These are phyloP conservation scores for Thera britannica DNA, from an alignment of 2,888 invertebrate genomes.

Conservation along the genomic window DNA sequence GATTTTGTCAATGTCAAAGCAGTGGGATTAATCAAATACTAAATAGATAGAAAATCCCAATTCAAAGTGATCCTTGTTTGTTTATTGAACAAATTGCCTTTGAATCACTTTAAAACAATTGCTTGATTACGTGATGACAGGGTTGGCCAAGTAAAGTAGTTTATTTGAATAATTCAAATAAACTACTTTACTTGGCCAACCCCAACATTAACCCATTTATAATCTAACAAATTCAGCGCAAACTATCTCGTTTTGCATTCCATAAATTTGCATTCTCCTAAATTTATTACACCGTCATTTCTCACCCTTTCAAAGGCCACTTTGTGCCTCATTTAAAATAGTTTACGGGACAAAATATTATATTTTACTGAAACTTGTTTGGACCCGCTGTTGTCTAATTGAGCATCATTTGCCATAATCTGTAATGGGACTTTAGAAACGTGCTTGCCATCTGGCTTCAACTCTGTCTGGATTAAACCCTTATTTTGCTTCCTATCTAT, in stretches of 20 bases:
- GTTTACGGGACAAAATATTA: slow-evolving; percentile 32
- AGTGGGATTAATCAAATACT: no score
- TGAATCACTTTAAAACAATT: background rate
- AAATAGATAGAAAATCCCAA: no score
- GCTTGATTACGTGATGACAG: background rate
- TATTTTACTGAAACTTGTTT: slow-evolving; percentile 29
- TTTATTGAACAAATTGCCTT: background rate
- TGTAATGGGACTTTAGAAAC: slow-evolving; percentile 33
- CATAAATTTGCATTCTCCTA: slow-evolving; percentile 19
- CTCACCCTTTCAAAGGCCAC: slow-evolving; percentile 31
- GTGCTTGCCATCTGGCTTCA: slow-evolving; percentile 38
- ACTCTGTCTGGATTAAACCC: slow-evolving; percentile 22
- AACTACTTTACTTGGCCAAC: background rate
- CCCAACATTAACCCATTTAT: slow-evolving; percentile 8
- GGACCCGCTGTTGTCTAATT: slow-evolving; percentile 40
- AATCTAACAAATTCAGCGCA: slow-evolving; percentile 7
- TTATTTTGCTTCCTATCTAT: slow-evolving; percentile 29
- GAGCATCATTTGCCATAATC: slow-evolving; percentile 38
- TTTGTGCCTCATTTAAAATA: slow-evolving; percentile 31
- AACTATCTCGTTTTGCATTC: slow-evolving; percentile 6
- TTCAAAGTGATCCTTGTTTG: no score
- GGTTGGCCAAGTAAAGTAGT: no score
- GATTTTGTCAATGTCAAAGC: no score
- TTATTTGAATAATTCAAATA: background rate
- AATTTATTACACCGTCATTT: slow-evolving; percentile 26